Percentiles rank a stretch among this genome's conserved stretches.
Evolutionary conservation across 2,797 vertebrate genomes (phyloP).

Genomic region (Pipistrellus nathusii): DNA sequence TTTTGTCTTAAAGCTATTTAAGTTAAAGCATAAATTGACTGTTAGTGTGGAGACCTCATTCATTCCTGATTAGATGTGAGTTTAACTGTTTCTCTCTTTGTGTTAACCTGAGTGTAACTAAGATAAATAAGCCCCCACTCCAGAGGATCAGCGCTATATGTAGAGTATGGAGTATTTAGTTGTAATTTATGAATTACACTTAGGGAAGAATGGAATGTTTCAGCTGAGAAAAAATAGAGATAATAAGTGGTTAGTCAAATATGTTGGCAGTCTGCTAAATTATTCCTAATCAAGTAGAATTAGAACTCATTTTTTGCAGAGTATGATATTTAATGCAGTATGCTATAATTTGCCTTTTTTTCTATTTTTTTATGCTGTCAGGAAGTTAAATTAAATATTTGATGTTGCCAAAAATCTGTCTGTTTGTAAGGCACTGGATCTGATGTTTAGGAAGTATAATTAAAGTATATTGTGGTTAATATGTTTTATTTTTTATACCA

Average conservation of each 20-base stretch:
- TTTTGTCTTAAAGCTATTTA: background rate
- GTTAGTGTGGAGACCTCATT: background rate
- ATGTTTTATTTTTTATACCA: slow-evolving; percentile 60
- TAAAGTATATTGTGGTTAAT: slow-evolving; percentile 52
- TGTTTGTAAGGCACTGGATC: slow-evolving; percentile 12
- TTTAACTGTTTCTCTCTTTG: slow-evolving; percentile 46
- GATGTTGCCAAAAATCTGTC: background rate
- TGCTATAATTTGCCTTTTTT: slow-evolving; percentile 39
- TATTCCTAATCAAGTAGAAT: slow-evolving; percentile 65
- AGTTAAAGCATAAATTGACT: slow-evolving; percentile 27
- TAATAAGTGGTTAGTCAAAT: slow-evolving; percentile 38
- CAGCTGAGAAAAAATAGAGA: slow-evolving; percentile 57
- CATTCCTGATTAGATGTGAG: slow-evolving; percentile 23
- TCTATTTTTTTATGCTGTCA: background rate
- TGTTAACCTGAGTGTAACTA: slow-evolving; percentile 4
- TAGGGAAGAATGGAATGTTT: slow-evolving; percentile 40
- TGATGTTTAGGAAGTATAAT: slow-evolving; percentile 54
- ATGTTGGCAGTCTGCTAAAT: slow-evolving; percentile 50
- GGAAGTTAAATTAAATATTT: slow-evolving; percentile 64
- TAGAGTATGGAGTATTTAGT: background rate
- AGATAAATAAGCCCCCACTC: background rate
- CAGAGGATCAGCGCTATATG: background rate
- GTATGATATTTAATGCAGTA: slow-evolving; percentile 54
- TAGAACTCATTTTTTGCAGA: slow-evolving; percentile 65
- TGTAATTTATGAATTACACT: slow-evolving; percentile 24